These are phyloP conservation scores for Lasiommata megera DNA, from an alignment of 2,888 invertebrate species.

Conservation along the genomic window DNA sequence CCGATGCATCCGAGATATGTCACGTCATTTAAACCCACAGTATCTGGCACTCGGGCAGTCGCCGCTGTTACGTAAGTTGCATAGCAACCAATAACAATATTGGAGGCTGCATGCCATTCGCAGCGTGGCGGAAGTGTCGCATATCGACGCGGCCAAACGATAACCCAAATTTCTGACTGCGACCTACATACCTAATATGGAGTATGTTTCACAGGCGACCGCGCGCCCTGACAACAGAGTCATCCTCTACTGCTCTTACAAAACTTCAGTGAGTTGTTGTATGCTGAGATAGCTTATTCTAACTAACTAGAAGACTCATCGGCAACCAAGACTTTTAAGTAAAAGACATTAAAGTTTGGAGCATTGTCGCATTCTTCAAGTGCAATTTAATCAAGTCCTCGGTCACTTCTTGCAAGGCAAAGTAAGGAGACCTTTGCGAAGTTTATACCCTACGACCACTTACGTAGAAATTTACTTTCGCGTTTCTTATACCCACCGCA, in stretches of 20 bases:
- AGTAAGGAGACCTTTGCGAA: too few relatives aligned
- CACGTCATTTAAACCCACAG: slow-evolving; percentile 44
- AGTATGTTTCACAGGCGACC: slow-evolving; percentile 60
- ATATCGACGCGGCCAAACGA: slow-evolving; percentile 74
- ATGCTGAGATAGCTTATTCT: too few relatives aligned
- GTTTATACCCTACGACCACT: too few relatives aligned
- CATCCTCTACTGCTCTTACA: slow-evolving; percentile 40
- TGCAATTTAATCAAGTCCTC: too few relatives aligned
- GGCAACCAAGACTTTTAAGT: too few relatives aligned
- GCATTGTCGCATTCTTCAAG: too few relatives aligned
- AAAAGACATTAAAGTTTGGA: too few relatives aligned
- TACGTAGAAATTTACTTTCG: too few relatives aligned
- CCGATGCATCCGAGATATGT: slow-evolving; percentile 43
- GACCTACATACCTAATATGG: slow-evolving; percentile 75
- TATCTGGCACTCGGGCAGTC: slow-evolving; percentile 50
- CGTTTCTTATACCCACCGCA: too few relatives aligned
- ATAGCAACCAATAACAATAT: slow-evolving; percentile 53
- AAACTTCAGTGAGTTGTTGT: slow-evolving; percentile 22
- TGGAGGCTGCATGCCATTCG: slow-evolving; percentile 63
- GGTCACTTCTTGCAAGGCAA: too few relatives aligned
- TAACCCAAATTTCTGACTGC: slow-evolving; percentile 76
- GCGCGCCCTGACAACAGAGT: slow-evolving; percentile 50
- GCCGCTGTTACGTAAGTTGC: slow-evolving; percentile 53
- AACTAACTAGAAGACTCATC: too few relatives aligned
- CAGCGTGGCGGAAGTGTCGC: slow-evolving; percentile 68